Evolutionary conservation across 23 tunicate species (phyloP).

Genomic region (Oikopleura albicans): DNA sequence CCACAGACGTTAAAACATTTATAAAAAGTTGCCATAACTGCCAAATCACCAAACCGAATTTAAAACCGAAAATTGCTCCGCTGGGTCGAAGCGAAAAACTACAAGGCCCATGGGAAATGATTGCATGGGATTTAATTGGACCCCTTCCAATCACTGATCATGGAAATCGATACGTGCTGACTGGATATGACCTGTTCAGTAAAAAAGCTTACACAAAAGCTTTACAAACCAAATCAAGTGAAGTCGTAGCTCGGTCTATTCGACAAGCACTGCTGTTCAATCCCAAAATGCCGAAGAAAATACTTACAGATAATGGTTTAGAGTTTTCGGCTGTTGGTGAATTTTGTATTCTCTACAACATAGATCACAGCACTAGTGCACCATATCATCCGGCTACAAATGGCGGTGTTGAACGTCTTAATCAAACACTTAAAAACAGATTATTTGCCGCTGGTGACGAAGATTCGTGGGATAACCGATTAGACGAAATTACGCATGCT

Average conservation of each 20-base stretch:
- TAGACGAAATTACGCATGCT: not conserved
- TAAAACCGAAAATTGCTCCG: not conserved
- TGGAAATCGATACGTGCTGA: not conserved
- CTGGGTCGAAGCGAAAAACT: not conserved
- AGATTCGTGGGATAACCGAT: not conserved
- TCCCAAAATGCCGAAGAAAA: not conserved
- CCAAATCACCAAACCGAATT: not conserved
- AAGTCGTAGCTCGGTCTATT: not conserved
- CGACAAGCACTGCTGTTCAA: not conserved
- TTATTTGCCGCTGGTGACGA: not conserved
- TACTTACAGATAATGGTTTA: not conserved
- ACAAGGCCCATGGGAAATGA: not conserved
- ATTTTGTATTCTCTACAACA: not conserved
- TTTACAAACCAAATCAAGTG: not conserved
- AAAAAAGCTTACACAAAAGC: not conserved
- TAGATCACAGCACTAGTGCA: too few species aligned
- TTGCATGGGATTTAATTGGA: not conserved
- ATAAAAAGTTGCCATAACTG: not conserved
- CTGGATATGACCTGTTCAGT: not conserved
- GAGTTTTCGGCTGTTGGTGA: not conserved
- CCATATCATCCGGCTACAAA: not conserved
- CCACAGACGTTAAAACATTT: not conserved
- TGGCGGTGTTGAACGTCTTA: not conserved
- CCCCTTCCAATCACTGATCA: not conserved
- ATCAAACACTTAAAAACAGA: not conserved